phyloP scores from a whole-genome alignment of 2,113 vertebrate genomes.

The Perca schrenkii region DNA sequence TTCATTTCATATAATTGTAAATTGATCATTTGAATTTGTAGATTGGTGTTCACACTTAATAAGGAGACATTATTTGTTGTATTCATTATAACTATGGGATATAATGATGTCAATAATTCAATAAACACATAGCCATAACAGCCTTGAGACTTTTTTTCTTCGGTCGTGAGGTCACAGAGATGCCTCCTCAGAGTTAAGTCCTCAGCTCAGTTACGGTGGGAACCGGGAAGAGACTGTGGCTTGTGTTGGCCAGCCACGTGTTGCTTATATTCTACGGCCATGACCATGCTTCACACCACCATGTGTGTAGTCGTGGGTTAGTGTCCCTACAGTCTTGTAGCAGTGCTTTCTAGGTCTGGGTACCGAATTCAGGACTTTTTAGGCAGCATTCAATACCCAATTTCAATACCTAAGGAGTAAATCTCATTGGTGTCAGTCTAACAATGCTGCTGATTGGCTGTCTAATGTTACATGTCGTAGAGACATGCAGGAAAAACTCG shows the following conservation, averaged over 20 bases:
- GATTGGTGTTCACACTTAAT: background rate
- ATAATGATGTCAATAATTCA: background rate
- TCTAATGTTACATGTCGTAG: too few relatives aligned
- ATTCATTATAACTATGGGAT: background rate
- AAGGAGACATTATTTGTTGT: background rate
- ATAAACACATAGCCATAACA: background rate
- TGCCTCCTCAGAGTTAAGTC: background rate
- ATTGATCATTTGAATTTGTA: background rate
- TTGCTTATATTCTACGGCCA: slow-evolving; percentile 57
- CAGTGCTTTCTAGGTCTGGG: too few relatives aligned
- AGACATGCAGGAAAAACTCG: too few relatives aligned
- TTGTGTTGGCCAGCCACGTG: slow-evolving; percentile 56
- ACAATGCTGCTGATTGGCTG: too few relatives aligned
- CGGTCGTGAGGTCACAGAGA: background rate
- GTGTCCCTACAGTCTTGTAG: too few relatives aligned
- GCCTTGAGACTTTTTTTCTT: background rate
- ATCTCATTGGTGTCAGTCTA: too few relatives aligned
- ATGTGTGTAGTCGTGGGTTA: slow-evolving; percentile 17
- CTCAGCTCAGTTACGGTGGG: background rate
- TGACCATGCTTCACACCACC: slow-evolving; percentile 15
- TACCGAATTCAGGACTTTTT: too few relatives aligned
- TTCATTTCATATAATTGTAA: background rate
- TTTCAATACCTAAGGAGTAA: too few relatives aligned
- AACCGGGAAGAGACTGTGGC: background rate
- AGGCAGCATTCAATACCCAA: too few relatives aligned